Percentiles rank a stretch among this genome's conserved stretches.
Evolutionary conservation across 2,113 vertebrate genomes (phyloP).

Genomic region (Steatornis caripensis): DNA sequence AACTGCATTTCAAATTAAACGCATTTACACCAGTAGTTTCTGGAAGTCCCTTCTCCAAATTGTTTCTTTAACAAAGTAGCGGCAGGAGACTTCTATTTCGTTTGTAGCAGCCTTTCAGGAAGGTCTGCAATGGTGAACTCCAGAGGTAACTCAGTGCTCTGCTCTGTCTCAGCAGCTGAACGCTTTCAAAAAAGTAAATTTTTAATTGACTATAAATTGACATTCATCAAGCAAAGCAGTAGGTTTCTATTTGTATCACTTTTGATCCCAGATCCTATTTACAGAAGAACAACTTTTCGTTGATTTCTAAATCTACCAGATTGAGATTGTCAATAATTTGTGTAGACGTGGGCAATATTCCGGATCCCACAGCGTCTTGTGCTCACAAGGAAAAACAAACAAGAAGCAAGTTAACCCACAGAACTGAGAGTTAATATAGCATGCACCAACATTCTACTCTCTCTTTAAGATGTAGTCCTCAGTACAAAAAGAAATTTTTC

Average conservation of each 20-base stretch:
- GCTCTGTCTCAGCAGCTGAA: neutral
- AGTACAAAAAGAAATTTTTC: neutral
- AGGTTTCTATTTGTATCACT: neutral
- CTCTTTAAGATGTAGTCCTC: neutral
- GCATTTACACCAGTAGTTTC: neutral
- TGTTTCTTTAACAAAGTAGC: neutral
- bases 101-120: neutral
- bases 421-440: neutral
- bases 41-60: neutral
- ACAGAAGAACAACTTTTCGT: neutral
- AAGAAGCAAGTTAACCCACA: neutral
- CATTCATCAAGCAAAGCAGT: neutral
- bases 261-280: neutral
- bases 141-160: neutral
- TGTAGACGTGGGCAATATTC: neutral
- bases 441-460: neutral
- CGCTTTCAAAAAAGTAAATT: neutral
- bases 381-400: neutral
- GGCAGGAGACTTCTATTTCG: neutral
- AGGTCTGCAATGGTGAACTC: neutral
- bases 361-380: neutral
- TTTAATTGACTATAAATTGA: neutral
- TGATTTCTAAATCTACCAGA: neutral
- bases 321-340: neutral
- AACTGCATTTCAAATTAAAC: neutral